These are phyloP conservation scores for Hyppa rectilinea DNA, from an alignment of 2,888 invertebrate species.

Conservation along the genomic window DNA sequence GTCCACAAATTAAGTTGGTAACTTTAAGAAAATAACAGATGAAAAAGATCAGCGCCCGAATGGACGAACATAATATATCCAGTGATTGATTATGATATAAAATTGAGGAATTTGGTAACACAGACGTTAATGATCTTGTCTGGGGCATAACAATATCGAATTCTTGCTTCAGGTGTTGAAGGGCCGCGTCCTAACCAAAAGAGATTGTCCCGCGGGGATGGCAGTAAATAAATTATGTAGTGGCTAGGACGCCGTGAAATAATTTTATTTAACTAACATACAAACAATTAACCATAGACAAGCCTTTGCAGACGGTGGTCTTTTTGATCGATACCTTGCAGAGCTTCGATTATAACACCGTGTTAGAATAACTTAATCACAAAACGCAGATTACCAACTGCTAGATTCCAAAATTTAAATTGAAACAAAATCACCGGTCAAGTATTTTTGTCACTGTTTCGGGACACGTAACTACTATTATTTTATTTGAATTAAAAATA, in stretches of 20 bases:
- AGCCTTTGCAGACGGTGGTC: neutral
- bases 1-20: neutral
- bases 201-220: too few relatives aligned
- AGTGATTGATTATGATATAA: slow-evolving; percentile 13
- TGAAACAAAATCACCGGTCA: neutral
- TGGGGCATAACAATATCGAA: neutral
- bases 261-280: neutral
- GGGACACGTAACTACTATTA: neutral
- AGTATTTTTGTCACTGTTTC: neutral
- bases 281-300: neutral
- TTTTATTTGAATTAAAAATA: neutral
- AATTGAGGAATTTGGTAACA: neutral
- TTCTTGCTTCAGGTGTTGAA: too few relatives aligned
- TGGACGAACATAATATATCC: neutral
- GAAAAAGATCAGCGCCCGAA: neutral
- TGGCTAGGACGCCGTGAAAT: neutral
- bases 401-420: neutral
- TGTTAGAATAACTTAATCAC: neutral
- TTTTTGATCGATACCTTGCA: neutral
- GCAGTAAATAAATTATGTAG: neutral
- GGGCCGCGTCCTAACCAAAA: too few relatives aligned
- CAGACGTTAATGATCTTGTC: neutral
- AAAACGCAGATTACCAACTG: neutral
- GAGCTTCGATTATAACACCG: neutral
- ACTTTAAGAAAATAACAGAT: neutral